These are phyloP conservation scores for Drosophila nr. medialis DNA, from an alignment of 2,888 invertebrate species.

Conservation along the genomic window DNA sequence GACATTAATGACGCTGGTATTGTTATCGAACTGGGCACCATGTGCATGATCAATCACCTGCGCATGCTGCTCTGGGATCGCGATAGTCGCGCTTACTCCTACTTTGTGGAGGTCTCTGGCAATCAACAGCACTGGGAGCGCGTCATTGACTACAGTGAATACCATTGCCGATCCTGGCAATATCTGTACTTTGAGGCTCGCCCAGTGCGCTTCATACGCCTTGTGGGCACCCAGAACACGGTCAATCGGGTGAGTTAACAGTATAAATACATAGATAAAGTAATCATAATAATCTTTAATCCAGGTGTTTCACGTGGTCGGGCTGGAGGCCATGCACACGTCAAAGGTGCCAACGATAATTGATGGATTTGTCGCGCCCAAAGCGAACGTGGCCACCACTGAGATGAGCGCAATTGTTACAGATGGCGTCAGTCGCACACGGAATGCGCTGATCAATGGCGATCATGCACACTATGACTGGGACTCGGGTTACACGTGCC, in stretches of 20 bases:
- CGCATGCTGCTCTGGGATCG: slow-evolving; percentile 97
- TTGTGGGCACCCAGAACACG: slow-evolving; percentile 97
- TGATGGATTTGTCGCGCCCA: slow-evolving; percentile 92
- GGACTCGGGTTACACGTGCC: slow-evolving; percentile 99
- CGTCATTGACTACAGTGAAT: slow-evolving; percentile 95
- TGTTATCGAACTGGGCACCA: slow-evolving; percentile 92
- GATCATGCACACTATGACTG: slow-evolving; percentile 98
- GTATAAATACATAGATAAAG: not conserved
- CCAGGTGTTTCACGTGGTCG: slow-evolving; percentile 94
- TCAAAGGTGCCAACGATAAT: slow-evolving; percentile 90
- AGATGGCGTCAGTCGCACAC: slow-evolving; percentile 96
- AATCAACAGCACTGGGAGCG: slow-evolving; percentile 98
- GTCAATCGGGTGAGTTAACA: slow-evolving; percentile 90
- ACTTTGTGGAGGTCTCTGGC: slow-evolving; percentile 92
- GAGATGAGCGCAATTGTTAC: slow-evolving; percentile 96
- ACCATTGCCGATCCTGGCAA: slow-evolving; percentile 98
- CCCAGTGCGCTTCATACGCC: slow-evolving; percentile 93
- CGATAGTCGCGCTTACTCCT: slow-evolving; percentile 89
- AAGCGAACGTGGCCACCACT: slow-evolving; percentile 96
- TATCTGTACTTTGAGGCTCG: slow-evolving; percentile 95
- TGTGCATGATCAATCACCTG: slow-evolving; percentile 97
- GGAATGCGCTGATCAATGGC: slow-evolving; percentile 98
- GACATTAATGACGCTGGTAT: slow-evolving; percentile 91
- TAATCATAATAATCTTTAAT: not conserved
- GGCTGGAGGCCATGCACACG: slow-evolving; percentile 95